A percentile compares a stretch with the other conserved stretches of the same genome.
Evolutionary conservation across 2,113 vertebrate species (phyloP).

Genomic region (Rhinoderma darwinii): DNA sequence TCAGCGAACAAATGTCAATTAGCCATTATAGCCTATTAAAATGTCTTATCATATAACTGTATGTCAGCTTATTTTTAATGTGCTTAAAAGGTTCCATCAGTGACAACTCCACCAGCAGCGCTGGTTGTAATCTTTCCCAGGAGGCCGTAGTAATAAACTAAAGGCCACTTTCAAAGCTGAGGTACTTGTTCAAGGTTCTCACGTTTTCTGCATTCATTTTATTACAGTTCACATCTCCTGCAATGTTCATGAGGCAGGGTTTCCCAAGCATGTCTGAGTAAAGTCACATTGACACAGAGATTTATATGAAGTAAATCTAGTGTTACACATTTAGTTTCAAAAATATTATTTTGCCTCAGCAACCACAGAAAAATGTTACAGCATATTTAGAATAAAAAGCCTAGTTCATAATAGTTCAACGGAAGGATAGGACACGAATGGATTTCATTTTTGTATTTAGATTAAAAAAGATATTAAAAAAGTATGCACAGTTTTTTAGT

Average conservation of each 20-base stretch:
- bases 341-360: background rate
- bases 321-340: background rate
- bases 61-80: slow-evolving; percentile 8
- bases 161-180: background rate
- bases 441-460: no score
- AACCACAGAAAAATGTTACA: background rate
- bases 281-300: slow-evolving; percentile 6
- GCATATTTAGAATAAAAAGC: no score
- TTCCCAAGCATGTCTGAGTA: slow-evolving; percentile 18
- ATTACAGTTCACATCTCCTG: slow-evolving; percentile 30
- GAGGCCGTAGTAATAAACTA: background rate
- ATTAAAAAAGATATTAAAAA: no score
- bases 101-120: background rate
- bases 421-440: no score
- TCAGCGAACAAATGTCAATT: slow-evolving; percentile 1
- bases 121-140: slow-evolving; percentile 7
- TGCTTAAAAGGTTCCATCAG: slow-evolving; percentile 5
- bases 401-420: no score
- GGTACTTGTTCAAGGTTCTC: slow-evolving; percentile 20
- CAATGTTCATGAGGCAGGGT: background rate
- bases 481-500: no score
- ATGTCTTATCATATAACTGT: background rate
- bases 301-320: background rate
- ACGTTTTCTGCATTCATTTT: slow-evolving; percentile 4
- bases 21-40: background rate